Conservation (phyloP, 1,140 invertebrate genomes). For the Fopius arisanus region DNA sequence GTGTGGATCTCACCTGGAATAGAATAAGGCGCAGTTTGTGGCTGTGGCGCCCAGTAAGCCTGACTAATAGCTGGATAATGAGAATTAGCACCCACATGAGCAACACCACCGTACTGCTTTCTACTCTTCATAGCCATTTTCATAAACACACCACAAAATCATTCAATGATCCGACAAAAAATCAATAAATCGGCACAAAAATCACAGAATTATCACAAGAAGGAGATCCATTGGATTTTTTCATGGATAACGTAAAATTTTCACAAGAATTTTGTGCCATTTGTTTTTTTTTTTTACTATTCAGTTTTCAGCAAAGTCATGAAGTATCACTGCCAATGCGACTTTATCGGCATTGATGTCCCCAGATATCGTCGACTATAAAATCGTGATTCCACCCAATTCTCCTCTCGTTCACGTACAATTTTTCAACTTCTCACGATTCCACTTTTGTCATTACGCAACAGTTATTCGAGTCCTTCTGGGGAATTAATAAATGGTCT, state of each 20-base stretch:
- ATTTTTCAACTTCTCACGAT: neutral
- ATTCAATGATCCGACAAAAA: neutral
- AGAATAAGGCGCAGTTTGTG: constrained; percentile 77
- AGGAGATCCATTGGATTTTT: too few species aligned
- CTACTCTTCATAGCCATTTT: constrained; percentile 62
- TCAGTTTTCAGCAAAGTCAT: neutral
- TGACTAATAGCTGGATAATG: constrained; percentile 80
- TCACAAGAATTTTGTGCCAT: too few species aligned
- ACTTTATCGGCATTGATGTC: constrained; percentile 18
- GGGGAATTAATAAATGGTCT: neutral
- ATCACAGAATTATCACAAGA: neutral
- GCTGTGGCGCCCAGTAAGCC: constrained; percentile 80
- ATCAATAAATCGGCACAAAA: neutral
- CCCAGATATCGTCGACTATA: neutral
- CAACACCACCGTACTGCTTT: constrained; percentile 52
- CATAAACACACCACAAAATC: constrained; percentile 9
- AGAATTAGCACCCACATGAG: constrained; percentile 42
- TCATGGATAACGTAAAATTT: too few species aligned
- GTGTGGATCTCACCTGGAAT: constrained; percentile 72
- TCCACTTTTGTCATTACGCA: neutral
- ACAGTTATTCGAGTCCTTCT: neutral
- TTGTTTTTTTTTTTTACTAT: too few species aligned
- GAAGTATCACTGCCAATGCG: neutral
- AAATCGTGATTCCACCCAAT: too few species aligned
- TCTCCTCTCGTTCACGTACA: neutral